These are phyloP conservation scores for Gymnogyps californianus DNA, from an alignment of 2,113 vertebrate genomes.

Conservation along the genomic window DNA sequence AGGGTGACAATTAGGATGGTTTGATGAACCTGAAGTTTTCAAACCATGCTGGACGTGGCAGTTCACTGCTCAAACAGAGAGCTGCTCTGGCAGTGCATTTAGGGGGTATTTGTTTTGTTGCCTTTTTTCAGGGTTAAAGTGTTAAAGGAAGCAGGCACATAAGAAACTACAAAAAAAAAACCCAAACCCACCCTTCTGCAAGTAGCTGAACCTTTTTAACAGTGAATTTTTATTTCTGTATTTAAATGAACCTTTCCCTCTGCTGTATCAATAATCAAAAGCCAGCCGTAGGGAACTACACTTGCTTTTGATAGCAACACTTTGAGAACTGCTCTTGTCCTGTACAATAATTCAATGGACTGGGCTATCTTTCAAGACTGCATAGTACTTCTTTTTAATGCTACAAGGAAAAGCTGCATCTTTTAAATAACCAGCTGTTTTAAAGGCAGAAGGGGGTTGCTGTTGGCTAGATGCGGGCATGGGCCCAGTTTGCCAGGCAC, in stretches of 20 bases:
- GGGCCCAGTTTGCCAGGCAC: neutral
- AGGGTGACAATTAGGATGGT: neutral
- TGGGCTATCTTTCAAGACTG: neutral
- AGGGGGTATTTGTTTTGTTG: neutral
- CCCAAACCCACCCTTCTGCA: neutral
- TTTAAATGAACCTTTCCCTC: slow-evolving; percentile 19
- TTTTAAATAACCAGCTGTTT: neutral
- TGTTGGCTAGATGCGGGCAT: neutral
- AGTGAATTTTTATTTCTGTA: neutral
- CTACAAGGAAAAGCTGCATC: neutral
- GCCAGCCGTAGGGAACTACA: neutral
- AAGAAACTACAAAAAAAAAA: neutral
- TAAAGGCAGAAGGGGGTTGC: neutral
- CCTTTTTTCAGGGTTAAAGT: neutral
- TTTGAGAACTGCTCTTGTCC: slow-evolving; percentile 17
- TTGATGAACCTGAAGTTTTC: neutral
- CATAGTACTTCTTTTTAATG: neutral
- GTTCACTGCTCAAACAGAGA: neutral
- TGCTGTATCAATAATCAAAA: slow-evolving; percentile 2
- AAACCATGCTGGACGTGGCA: neutral
- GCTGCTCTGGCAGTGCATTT: neutral
- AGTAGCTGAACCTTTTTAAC: neutral
- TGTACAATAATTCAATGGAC: neutral
- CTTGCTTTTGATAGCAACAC: neutral
- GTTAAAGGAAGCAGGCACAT: neutral